These are phyloP conservation scores for Pseudochromis fuscus DNA, from an alignment of 2,797 vertebrate species.

Conservation along the genomic window DNA sequence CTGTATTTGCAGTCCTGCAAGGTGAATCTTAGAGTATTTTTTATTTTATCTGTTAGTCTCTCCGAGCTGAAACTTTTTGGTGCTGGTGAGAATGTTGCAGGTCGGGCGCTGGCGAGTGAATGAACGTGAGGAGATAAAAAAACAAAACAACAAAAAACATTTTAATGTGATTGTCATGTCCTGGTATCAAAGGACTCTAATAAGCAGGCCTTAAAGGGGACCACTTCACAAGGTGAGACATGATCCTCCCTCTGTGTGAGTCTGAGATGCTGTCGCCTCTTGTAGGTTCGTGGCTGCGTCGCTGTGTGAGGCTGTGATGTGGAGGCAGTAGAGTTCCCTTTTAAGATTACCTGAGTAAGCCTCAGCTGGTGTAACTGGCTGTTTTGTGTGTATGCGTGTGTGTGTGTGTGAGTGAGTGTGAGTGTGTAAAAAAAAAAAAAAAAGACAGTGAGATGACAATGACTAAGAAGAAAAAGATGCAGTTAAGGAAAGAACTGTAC, in stretches of 20 bases:
- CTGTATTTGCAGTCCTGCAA: conserved; percentile 85
- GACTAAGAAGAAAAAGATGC: conserved; percentile 60
- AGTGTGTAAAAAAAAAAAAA: conserved; percentile 9
- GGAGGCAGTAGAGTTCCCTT: conserved; percentile 52
- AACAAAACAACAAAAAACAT: conserved; percentile 16
- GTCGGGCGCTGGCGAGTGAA: conserved; percentile 40
- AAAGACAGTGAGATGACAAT: conserved; percentile 29
- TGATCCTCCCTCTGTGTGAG: conserved; percentile 41
- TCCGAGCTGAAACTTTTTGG: conserved; percentile 75
- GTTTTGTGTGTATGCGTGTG: conserved; percentile 41
- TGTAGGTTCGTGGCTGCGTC: conserved; percentile 53
- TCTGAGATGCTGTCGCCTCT: conserved; percentile 33
- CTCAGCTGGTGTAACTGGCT: conserved; percentile 69
- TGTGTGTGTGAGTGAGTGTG: conserved; percentile 31
- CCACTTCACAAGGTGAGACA: conserved; percentile 48
- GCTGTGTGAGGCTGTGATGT: conserved; percentile 43
- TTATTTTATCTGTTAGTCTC: conserved; percentile 78
- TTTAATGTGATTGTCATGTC: conserved; percentile 70
- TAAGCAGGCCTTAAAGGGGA: conserved; percentile 65
- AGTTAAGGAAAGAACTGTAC: conserved; percentile 71
- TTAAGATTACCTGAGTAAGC: conserved; percentile 64
- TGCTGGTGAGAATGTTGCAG: conserved; percentile 75
- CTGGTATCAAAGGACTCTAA: conserved; percentile 76
- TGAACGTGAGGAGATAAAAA: conserved; percentile 46
- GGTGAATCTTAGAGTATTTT: conserved; percentile 84